Percentiles rank a stretch among this genome's conserved stretches.
These are phyloP conservation scores for Meda fulgida DNA, from an alignment of 2,797 vertebrate genomes.

Conservation along the genomic window DNA sequence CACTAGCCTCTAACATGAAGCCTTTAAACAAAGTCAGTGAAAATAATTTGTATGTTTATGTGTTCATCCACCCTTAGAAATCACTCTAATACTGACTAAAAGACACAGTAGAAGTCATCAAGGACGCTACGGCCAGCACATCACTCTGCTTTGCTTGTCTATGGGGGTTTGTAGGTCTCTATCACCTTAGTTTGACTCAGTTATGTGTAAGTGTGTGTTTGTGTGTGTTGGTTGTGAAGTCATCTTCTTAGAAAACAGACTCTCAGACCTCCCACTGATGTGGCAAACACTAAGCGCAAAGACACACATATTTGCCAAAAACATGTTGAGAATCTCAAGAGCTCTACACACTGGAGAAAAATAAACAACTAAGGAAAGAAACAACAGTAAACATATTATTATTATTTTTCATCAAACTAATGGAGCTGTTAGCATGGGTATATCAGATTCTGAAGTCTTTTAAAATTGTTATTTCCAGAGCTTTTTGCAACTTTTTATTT, in stretches of 20 bases:
- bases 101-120: background rate
- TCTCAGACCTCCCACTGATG: conserved; percentile 20
- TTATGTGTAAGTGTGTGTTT: conserved; percentile 13
- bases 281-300: conserved; percentile 24
- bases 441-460: background rate
- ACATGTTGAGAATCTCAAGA: conserved; percentile 14
- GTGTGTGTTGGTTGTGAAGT: conserved; percentile 22
- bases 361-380: conserved; percentile 13
- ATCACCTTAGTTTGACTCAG: conserved; percentile 13
- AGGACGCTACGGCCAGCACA: background rate
- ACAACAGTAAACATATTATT: background rate
- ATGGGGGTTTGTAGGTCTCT: background rate
- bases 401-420: background rate
- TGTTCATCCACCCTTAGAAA: background rate
- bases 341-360: conserved; percentile 17
- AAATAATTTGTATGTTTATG: background rate
- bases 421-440: background rate
- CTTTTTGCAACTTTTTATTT: conserved; percentile 1
- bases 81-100: background rate
- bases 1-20: background rate
- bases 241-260: conserved; percentile 22
- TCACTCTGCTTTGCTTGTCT: background rate
- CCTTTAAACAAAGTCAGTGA: background rate
- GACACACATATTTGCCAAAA: conserved; percentile 36
- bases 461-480: background rate